These are phyloP conservation scores for Lamprotornis superbus DNA, from an alignment of 2,113 vertebrate genomes.

Conservation along the genomic window DNA sequence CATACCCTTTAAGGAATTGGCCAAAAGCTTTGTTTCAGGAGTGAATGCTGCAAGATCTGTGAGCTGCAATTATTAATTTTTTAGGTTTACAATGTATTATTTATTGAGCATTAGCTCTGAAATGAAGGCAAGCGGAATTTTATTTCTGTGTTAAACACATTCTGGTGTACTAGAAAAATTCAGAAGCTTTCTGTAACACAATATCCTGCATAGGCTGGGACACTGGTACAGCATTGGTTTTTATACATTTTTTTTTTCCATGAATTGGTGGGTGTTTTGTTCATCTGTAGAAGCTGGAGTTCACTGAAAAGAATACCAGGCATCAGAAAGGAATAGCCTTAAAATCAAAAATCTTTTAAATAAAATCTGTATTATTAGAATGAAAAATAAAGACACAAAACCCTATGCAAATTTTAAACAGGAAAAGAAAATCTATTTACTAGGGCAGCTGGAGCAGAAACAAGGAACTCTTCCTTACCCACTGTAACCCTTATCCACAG, in stretches of 20 bases:
- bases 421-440: not conserved
- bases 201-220: not conserved
- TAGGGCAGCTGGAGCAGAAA: not conserved
- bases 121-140: not conserved
- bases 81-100: not conserved
- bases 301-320: not conserved
- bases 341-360: not conserved
- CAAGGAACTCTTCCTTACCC: not conserved
- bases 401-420: not conserved
- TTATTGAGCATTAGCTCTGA: not conserved
- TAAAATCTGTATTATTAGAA: not conserved
- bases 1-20: not conserved
- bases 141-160: not conserved
- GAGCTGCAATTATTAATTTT: not conserved
- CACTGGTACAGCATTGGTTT: not conserved
- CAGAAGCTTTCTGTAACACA: not conserved
- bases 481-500: too few relatives aligned
- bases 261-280: not conserved
- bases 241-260: not conserved
- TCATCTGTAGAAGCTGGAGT: not conserved
- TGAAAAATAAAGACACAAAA: not conserved
- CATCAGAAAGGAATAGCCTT: not conserved
- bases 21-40: not conserved
- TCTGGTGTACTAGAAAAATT: not conserved
- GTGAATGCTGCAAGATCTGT: not conserved